These are phyloP conservation scores for Limnothrissa miodon DNA, from an alignment of 2,113 vertebrate species.

Conservation along the genomic window DNA sequence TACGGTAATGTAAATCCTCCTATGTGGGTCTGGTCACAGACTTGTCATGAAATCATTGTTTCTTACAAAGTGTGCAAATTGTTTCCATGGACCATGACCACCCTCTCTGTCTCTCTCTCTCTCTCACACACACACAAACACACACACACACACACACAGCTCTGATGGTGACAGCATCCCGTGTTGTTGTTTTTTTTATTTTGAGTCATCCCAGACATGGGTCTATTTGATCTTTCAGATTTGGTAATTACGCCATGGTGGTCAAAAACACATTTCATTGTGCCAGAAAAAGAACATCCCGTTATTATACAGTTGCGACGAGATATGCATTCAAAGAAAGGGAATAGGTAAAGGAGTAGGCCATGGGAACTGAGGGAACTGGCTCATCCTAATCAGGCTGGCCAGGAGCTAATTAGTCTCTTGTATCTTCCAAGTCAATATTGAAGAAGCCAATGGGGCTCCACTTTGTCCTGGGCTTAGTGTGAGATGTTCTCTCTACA, in stretches of 20 bases:
- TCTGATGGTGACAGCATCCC: not conserved
- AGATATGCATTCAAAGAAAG: not conserved
- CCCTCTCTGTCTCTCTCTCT: not conserved
- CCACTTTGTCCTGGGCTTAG: not conserved
- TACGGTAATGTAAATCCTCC: not conserved
- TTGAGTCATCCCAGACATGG: constrained; percentile 9
- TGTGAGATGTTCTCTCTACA: not conserved
- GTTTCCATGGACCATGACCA: not conserved
- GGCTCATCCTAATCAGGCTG: not conserved
- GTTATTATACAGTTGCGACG: not conserved
- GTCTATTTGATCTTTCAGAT: not conserved
- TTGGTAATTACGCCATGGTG: not conserved
- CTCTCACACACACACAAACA: not conserved
- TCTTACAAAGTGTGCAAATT: not conserved
- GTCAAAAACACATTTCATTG: not conserved
- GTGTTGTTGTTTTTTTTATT: not conserved
- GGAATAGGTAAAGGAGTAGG: not conserved
- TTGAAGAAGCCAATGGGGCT: not conserved
- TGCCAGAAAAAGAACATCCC: constrained; percentile 2
- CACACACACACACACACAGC: not conserved
- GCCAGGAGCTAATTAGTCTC: not conserved
- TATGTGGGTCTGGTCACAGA: not conserved
- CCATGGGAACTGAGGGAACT: not conserved
- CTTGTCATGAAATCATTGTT: constrained; percentile 19
- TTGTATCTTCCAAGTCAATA: constrained; percentile 1